Base-by-base conservation (phyloP, 2,888 invertebrate genomes). In the Pandemis cinnamomeana region DNA sequence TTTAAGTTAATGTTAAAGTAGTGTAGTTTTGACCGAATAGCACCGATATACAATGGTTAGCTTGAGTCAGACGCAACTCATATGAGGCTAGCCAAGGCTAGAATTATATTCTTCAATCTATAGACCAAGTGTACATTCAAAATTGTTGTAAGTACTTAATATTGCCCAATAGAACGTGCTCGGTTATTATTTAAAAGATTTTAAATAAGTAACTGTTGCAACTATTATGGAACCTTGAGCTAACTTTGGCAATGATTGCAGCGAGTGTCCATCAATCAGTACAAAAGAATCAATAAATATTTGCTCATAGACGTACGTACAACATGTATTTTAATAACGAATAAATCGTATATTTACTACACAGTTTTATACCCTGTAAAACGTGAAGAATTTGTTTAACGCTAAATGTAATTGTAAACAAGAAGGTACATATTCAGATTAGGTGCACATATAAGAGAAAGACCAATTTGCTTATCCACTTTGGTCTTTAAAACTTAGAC, bases 181-280 rank as follows among this genome's bases (percentile, higher is more conserved):
- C 53, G 53, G 41, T 51, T 41, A 20, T 27, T 27, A 20, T 46
- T 67, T 53, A 53, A 53, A 66, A 66, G 48, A 36, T 51, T 51
- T 66, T 46, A 10, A 63, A 63, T 62, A 62, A 64, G 46, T 36
- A 13, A 64, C 13, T n/a, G 55, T 58, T 58, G 58, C 20, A 67
- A 67, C 41, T n/a, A 41, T 67, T 67, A 41, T 44, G 15, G 10
- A 55, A 68, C 67, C 67, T 68, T 68, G 67, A 68, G 67, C 55
- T 68, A 44, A 68, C 58, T 68, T 68, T 68, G 58, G 67, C 67
- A 68, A 68, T 44, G 67, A 68, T 68, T 55, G 67, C 55, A 44
- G 20, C 55, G 44, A 51, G 51, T 20, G 20, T 61, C 13, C 27
- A 8, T 44, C 44, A 44, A 8, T 44, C 13, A 51, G 53, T 67